phyloP scores from a whole-genome alignment of 2,797 vertebrate species.

The Distichodus sexfasciatus region DNA sequence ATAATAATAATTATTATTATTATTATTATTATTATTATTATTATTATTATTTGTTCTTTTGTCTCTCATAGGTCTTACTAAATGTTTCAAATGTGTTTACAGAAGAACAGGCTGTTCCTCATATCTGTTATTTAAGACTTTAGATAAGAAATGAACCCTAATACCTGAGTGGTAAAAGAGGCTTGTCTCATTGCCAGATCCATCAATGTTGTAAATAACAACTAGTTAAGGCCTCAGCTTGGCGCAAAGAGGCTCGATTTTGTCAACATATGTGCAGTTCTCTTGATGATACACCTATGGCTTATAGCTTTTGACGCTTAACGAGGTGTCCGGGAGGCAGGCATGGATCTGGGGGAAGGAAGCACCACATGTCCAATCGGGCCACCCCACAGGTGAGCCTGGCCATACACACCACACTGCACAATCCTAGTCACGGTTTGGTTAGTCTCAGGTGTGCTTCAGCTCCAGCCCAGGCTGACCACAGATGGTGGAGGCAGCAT shows the following conservation, averaged over 20 bases:
- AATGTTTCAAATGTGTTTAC: background rate
- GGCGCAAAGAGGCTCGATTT: conserved; percentile 75
- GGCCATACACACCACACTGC: conserved; percentile 79
- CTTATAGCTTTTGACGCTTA: conserved; percentile 38
- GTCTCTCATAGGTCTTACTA: too few relatives aligned
- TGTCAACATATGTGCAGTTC: conserved; percentile 82
- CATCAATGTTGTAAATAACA: conserved; percentile 81
- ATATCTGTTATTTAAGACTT: background rate
- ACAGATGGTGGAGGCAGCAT: conserved; percentile 53
- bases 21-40: background rate
- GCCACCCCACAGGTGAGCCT: conserved; percentile 63
- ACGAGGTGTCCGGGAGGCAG: conserved; percentile 69
- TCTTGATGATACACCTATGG: conserved; percentile 84
- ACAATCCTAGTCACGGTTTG: conserved; percentile 62
- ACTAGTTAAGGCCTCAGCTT: conserved; percentile 76
- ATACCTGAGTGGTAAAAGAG: conserved; percentile 76
- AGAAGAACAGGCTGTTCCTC: background rate
- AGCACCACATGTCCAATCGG: conserved; percentile 71
- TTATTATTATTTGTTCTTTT: too few relatives aligned
- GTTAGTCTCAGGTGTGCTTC: conserved; percentile 60
- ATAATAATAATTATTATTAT: background rate
- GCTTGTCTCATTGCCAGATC: conserved; percentile 65
- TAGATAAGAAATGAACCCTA: conserved; percentile 40
- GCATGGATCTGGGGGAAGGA: conserved; percentile 74
- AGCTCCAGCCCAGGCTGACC: conserved; percentile 73